These are phyloP conservation scores for Drosophila mauritiana DNA, from an alignment of 1,140 invertebrate genomes.

Conservation along the genomic window DNA sequence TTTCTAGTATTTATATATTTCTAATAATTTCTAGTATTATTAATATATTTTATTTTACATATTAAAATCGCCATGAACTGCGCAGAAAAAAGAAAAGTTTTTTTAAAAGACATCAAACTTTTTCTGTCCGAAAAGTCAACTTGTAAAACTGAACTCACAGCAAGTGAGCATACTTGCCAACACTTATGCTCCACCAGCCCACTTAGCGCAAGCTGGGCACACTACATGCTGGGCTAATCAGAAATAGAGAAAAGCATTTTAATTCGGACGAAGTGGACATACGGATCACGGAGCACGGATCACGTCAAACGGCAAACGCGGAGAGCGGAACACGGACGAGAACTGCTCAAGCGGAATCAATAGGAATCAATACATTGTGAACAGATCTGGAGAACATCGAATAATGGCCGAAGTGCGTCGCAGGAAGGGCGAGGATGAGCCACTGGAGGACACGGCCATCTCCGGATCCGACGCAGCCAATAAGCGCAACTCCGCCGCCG, in stretches of 20 bases:
- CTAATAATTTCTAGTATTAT: too few species aligned
- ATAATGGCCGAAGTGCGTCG: constrained; percentile 77
- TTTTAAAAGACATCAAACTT: neutral
- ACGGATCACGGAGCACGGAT: constrained; percentile 21
- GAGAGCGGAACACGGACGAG: constrained; percentile 14
- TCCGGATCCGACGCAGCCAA: constrained; percentile 28
- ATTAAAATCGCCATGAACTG: too few species aligned
- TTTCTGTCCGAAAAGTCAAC: neutral
- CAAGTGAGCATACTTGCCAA: neutral
- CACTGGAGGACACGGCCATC: constrained; percentile 43
- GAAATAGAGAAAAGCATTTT: constrained; percentile 33
- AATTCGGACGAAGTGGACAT: constrained; percentile 29
- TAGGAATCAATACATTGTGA: constrained; percentile 13
- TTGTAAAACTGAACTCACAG: neutral
- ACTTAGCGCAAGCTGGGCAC: constrained; percentile 16
- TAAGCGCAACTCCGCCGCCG: constrained; percentile 75
- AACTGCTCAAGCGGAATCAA: constrained; percentile 34
- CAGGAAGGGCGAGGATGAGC: constrained; percentile 68
- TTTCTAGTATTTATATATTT: too few species aligned
- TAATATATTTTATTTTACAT: too few species aligned
- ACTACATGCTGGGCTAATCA: neutral
- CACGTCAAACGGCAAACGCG: constrained; percentile 11
- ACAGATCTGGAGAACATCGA: constrained; percentile 4
- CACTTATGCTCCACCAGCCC: neutral
- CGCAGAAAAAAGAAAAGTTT: neutral